phyloP scores from a whole-genome alignment of 2,113 vertebrate species.

The Stegostoma tigrinum region DNA sequence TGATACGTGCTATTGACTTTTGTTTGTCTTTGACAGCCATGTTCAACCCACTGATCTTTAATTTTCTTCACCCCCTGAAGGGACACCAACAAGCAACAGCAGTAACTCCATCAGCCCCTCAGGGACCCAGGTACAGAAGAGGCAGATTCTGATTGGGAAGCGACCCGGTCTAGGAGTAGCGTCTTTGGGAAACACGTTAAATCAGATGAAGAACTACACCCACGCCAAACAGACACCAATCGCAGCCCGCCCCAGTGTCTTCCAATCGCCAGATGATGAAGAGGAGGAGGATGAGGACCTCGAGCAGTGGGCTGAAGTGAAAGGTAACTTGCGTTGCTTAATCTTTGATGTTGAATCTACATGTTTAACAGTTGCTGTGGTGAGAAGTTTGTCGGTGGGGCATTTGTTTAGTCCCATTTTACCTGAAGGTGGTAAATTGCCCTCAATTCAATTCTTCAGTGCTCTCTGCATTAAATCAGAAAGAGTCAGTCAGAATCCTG shows the following conservation, averaged over 20 bases:
- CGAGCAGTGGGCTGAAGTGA: constrained; percentile 66
- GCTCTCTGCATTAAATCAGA: background rate
- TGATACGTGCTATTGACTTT: background rate
- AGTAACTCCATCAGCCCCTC: constrained; percentile 43
- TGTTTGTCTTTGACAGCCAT: background rate
- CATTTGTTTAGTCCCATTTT: background rate
- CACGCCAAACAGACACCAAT: constrained; percentile 71
- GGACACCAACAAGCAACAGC: constrained; percentile 44
- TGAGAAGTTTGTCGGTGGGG: background rate
- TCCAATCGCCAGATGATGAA: constrained; percentile 74
- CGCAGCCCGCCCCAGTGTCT: constrained; percentile 73
- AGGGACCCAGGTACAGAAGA: constrained; percentile 57
- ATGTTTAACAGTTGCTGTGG: background rate
- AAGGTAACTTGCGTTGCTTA: constrained; percentile 54
- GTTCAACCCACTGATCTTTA: background rate
- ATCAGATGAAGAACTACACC: constrained; percentile 72
- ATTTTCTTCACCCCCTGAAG: constrained; percentile 44
- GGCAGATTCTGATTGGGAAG: constrained; percentile 68
- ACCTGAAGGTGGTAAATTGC: background rate
- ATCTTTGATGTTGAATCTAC: background rate
- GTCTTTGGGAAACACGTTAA: constrained; percentile 58
- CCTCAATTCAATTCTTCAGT: background rate
- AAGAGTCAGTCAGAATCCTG: background rate
- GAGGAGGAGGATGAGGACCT: constrained; percentile 75
- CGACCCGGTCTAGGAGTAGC: constrained; percentile 67